These are phyloP conservation scores for Cassiopea andromeda DNA, from an alignment of 30 jellyfish, hydroid and myxozoan species.

Conservation along the genomic window DNA sequence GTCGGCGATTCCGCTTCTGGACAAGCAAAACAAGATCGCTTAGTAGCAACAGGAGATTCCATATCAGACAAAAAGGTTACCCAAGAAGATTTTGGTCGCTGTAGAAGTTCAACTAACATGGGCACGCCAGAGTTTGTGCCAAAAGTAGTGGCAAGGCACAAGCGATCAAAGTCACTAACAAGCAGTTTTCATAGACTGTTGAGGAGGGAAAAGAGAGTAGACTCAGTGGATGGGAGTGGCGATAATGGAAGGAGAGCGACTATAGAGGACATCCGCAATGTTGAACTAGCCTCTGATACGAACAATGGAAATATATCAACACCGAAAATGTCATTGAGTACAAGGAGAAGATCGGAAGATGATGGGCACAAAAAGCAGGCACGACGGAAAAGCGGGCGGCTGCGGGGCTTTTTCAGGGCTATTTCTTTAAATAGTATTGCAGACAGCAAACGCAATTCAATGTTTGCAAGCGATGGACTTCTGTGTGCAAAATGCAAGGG, in stretches of 20 bases:
- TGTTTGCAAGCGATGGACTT: not conserved
- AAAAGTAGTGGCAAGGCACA: slow-evolving; percentile 6
- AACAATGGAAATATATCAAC: not conserved
- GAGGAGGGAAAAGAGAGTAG: slow-evolving; percentile 36
- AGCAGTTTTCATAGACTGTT: slow-evolving; percentile 51
- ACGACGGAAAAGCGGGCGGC: slow-evolving; percentile 3
- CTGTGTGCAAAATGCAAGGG: slow-evolving; percentile 20
- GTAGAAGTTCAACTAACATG: not conserved
- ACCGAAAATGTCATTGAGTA: slow-evolving; percentile 29
- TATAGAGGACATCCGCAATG: not conserved
- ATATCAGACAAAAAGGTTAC: not conserved
- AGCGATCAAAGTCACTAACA: slow-evolving; percentile 43
- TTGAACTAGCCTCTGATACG: not conserved
- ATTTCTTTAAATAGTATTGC: slow-evolving; percentile 27
- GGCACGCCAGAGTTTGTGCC: not conserved
- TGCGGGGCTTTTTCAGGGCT: slow-evolving; percentile 45
- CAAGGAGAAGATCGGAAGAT: slow-evolving; percentile 4
- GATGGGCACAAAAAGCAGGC: slow-evolving; percentile 2
- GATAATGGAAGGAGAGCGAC: not conserved
- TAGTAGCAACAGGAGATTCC: not conserved
- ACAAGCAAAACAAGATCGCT: not conserved
- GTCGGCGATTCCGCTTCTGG: not conserved
- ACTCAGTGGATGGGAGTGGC: slow-evolving; percentile 36
- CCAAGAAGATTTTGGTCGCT: not conserved
- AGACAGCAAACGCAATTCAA: slow-evolving; percentile 14